A percentile compares a stretch with the other conserved stretches of the same genome.
Conservation (phyloP, 2,797 vertebrate species). For the Dryobates pubescens region DNA sequence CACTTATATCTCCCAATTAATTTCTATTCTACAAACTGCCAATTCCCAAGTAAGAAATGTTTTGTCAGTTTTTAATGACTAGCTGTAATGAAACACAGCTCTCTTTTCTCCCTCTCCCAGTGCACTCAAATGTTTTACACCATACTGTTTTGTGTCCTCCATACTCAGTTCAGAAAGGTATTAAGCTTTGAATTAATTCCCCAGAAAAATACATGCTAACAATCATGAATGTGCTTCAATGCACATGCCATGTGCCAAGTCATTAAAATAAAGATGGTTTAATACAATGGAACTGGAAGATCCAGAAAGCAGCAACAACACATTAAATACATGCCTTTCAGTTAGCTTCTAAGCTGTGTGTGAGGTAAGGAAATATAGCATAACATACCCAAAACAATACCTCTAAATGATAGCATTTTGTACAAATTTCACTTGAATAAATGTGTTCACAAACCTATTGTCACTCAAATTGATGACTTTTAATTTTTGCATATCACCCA, state of each 20-base stretch:
- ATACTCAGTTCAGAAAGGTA: not conserved
- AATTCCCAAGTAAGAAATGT: not conserved
- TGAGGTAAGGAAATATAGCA: not conserved
- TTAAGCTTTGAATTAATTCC: not conserved
- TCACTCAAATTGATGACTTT: constrained; percentile 98
- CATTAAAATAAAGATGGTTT: not conserved
- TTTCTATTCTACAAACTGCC: not conserved
- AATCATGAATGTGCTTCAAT: not conserved
- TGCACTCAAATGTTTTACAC: not conserved
- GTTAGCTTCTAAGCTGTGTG: not conserved
- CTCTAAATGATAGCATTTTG: not conserved
- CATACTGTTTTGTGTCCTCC: not conserved
- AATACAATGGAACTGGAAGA: not conserved
- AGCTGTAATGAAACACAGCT: not conserved
- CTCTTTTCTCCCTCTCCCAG: not conserved
- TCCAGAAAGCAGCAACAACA: not conserved
- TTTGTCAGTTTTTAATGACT: not conserved
- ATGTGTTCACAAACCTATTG: constrained; percentile 83
- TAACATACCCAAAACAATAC: not conserved
- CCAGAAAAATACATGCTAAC: not conserved
- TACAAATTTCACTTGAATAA: constrained; percentile 26
- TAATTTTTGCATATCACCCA: constrained; percentile 97
- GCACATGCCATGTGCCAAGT: not conserved
- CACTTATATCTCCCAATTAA: not conserved
- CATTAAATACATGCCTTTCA: not conserved